Conservation (phyloP, 2,797 vertebrate genomes). For the Synaphobranchus kaupii region DNA sequence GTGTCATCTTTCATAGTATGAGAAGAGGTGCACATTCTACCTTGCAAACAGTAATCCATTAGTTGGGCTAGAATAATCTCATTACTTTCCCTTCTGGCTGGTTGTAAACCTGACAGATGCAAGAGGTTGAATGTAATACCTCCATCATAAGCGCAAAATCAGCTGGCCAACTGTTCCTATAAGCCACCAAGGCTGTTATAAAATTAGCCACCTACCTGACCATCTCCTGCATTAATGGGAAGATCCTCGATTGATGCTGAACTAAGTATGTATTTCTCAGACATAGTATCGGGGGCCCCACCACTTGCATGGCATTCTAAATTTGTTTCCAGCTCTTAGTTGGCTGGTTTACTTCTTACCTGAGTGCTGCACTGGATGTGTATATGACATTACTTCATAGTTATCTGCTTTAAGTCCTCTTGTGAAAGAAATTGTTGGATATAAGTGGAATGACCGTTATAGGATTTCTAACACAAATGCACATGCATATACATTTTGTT, state of each 20-base stretch:
- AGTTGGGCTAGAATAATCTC: background rate
- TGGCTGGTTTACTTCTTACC: background rate
- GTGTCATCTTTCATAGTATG: background rate
- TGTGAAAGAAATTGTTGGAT: background rate
- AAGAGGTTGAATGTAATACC: background rate
- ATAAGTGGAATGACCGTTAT: too few relatives aligned
- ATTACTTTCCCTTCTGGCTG: background rate
- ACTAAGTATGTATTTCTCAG: background rate
- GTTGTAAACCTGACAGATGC: background rate
- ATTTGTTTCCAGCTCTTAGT: background rate
- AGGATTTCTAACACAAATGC: too few relatives aligned
- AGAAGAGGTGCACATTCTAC: background rate
- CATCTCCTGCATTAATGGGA: background rate
- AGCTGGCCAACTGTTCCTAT: background rate
- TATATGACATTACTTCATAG: background rate
- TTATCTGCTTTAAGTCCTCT: background rate
- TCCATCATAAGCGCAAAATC: background rate
- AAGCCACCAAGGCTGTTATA: background rate
- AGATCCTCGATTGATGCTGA: background rate
- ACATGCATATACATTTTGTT: too few relatives aligned
- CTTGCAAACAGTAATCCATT: background rate
- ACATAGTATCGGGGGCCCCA: background rate
- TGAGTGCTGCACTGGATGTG: background rate
- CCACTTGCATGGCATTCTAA: background rate
- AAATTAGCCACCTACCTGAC: background rate